Evolutionary conservation across 2,888 invertebrate species (phyloP).

Genomic region (Rhagonycha fulva): DNA sequence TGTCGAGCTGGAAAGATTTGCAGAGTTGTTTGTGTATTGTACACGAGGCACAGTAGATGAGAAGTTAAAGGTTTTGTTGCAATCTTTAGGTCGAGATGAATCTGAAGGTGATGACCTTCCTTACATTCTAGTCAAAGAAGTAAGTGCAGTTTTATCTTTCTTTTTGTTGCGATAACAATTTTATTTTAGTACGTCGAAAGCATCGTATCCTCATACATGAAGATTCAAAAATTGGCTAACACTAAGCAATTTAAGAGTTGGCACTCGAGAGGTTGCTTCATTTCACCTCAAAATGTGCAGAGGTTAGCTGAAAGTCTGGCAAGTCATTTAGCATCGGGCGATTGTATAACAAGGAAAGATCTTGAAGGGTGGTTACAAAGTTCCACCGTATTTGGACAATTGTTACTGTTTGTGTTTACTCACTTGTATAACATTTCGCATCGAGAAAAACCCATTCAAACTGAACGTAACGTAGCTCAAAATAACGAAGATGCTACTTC

Average conservation of each 20-base stretch:
- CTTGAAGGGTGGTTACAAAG: constrained; percentile 58
- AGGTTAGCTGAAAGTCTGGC: constrained; percentile 64
- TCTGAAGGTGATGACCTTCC: constrained; percentile 61
- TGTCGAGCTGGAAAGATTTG: constrained; percentile 67
- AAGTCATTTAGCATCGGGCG: constrained; percentile 55
- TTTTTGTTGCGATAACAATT: neutral
- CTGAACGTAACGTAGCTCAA: constrained; percentile 22
- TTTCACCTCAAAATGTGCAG: constrained; percentile 60
- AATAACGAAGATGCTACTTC: constrained; percentile 40
- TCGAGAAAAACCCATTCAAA: constrained; percentile 51
- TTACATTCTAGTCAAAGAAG: constrained; percentile 67
- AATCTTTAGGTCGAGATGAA: constrained; percentile 62
- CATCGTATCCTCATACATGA: constrained; percentile 75
- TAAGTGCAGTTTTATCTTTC: constrained; percentile 41
- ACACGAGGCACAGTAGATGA: constrained; percentile 71
- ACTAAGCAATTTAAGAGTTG: constrained; percentile 62
- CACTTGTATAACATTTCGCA: constrained; percentile 60
- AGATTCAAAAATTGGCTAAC: constrained; percentile 64
- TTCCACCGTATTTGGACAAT: constrained; percentile 56
- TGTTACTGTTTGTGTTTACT: constrained; percentile 60
- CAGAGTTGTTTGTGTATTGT: constrained; percentile 71
- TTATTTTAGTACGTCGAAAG: constrained; percentile 70
- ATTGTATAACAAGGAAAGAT: constrained; percentile 51
- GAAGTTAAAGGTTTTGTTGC: constrained; percentile 61
- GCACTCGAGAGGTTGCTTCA: constrained; percentile 64